These are phyloP conservation scores for Acrobasis consociella DNA, from an alignment of 2,888 invertebrate species.

Conservation along the genomic window DNA sequence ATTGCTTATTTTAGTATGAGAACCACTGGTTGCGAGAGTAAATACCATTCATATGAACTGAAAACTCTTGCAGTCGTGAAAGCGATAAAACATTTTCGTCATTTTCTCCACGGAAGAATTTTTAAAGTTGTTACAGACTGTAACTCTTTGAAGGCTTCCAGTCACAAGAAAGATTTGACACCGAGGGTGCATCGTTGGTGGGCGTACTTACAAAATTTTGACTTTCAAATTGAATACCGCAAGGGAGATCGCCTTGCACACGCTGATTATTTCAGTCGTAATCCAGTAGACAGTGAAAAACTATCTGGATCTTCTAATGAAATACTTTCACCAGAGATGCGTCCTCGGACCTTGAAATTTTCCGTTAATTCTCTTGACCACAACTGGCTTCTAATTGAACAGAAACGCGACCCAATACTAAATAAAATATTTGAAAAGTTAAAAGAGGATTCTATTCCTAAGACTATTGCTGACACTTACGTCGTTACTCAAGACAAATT, in stretches of 20 bases:
- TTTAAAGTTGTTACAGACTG: slow-evolving; percentile 31
- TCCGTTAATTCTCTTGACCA: not conserved
- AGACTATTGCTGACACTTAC: too few relatives aligned
- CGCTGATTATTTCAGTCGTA: slow-evolving; percentile 36
- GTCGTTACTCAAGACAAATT: too few relatives aligned
- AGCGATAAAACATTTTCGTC: slow-evolving; percentile 34
- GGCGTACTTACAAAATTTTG: slow-evolving; percentile 34
- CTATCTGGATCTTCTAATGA: too few relatives aligned
- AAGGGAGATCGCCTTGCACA: slow-evolving; percentile 32
- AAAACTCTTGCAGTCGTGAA: slow-evolving; percentile 40
- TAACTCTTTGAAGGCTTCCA: slow-evolving; percentile 34
- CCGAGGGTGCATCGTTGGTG: slow-evolving; percentile 35
- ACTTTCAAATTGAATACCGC: slow-evolving; percentile 34
- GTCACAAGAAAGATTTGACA: slow-evolving; percentile 32
- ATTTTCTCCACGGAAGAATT: slow-evolving; percentile 30
- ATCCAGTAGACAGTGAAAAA: slow-evolving; percentile 25
- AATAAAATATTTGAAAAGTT: slow-evolving; percentile 21
- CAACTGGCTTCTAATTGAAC: not conserved
- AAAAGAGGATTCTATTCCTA: too few relatives aligned
- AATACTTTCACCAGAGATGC: too few relatives aligned
- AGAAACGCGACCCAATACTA: slow-evolving; percentile 11
- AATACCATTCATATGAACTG: slow-evolving; percentile 37
- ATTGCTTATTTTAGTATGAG: slow-evolving; percentile 37
- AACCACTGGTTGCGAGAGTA: slow-evolving; percentile 31
- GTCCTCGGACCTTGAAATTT: not conserved